These are phyloP conservation scores for Microctonus brassicae DNA, from an alignment of 2,888 invertebrate genomes.

Conservation along the genomic window DNA sequence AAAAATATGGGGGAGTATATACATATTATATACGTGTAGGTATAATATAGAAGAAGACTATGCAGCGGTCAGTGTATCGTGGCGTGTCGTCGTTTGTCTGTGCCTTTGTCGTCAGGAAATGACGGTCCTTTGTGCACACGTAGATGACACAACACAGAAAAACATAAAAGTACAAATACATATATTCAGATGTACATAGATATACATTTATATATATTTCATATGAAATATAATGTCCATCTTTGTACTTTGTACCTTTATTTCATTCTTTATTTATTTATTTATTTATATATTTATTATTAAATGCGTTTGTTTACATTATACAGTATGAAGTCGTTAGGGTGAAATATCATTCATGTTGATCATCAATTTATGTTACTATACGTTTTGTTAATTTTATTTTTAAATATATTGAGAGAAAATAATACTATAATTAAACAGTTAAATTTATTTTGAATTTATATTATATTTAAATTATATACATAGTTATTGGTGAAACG, in stretches of 20 bases:
- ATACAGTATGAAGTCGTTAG: no score
- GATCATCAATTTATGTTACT: no score
- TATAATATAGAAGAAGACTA: background rate
- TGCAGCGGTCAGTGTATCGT: constrained; percentile 36
- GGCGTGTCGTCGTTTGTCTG: constrained; percentile 56
- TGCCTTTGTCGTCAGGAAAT: constrained; percentile 50
- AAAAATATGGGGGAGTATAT: background rate
- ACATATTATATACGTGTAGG: background rate
- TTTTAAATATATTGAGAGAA: no score
- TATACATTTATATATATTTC: background rate
- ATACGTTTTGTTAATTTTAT: no score
- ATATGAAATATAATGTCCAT: background rate
- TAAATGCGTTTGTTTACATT: background rate
- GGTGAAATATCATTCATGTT: no score
- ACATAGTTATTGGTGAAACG: no score
- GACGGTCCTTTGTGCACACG: constrained; percentile 53
- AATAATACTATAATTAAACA: no score
- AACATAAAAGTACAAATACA: background rate
- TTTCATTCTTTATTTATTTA: background rate
- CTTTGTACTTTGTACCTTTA: background rate
- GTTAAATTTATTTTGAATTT: no score
- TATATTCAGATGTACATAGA: no score
- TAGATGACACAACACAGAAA: constrained; percentile 44
- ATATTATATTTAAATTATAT: no score
- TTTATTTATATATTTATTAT: background rate